Conservation (phyloP, 2,113 vertebrate genomes). For the Leucoraja erinaceus region DNA sequence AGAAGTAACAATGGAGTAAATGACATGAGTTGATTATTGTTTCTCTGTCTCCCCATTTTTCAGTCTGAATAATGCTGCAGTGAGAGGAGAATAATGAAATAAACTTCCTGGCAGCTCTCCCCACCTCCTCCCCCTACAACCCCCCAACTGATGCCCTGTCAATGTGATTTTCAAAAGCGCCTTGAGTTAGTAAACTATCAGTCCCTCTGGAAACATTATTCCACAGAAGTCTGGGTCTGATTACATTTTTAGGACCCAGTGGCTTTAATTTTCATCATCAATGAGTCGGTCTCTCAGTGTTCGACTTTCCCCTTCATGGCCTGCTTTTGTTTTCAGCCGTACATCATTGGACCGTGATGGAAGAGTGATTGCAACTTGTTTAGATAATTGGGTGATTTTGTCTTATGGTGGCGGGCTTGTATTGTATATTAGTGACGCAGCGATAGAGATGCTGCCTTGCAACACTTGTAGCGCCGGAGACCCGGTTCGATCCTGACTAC, state of each 20-base stretch:
- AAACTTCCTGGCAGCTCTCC: neutral
- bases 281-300: neutral
- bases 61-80: neutral
- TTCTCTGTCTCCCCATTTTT: neutral
- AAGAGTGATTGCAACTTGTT: neutral
- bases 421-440: no score
- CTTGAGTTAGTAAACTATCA: neutral
- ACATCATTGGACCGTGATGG: neutral
- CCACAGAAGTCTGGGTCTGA: neutral
- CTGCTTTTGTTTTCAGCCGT: neutral
- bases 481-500: no score
- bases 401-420: no score
- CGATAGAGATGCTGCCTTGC: no score
- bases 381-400: no score
- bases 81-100: neutral
- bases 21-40: neutral
- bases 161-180: neutral
- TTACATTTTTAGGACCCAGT: neutral
- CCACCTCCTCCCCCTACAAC: no score
- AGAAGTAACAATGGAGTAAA: neutral
- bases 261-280: neutral
- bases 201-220: neutral
- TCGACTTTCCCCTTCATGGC: neutral
- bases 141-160: neutral
- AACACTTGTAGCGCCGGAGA: no score